These are phyloP conservation scores for Parnassius orleans DNA, from an alignment of 2,888 invertebrate species.

Conservation along the genomic window DNA sequence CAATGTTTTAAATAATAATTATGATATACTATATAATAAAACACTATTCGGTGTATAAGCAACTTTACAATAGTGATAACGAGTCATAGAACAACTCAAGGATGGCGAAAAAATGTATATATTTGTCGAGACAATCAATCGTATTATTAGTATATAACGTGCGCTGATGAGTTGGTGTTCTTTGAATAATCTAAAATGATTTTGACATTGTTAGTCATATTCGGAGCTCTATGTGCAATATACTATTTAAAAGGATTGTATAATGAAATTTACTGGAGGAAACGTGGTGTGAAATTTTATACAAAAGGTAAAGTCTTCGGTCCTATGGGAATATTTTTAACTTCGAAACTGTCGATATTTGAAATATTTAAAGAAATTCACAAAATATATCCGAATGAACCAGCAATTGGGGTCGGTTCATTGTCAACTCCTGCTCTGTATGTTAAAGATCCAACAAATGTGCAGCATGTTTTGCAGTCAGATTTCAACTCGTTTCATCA, in stretches of 20 bases:
- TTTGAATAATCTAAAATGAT: too few relatives aligned
- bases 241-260: constrained; percentile 29
- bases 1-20: too few relatives aligned
- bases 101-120: too few relatives aligned
- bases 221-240: too few relatives aligned
- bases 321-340: constrained; percentile 43
- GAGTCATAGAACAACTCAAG: too few relatives aligned
- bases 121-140: too few relatives aligned
- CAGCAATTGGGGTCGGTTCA: constrained; percentile 46
- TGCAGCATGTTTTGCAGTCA: constrained; percentile 22
- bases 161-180: too few relatives aligned
- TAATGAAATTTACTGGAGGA: constrained; percentile 52
- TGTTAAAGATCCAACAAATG: constrained; percentile 32
- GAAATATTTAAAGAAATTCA: constrained; percentile 45
- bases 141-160: too few relatives aligned
- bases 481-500: constrained; percentile 51
- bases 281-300: constrained; percentile 46
- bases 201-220: too few relatives aligned
- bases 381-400: constrained; percentile 43
- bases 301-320: constrained; percentile 40
- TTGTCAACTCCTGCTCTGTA: constrained; percentile 32
- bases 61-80: too few relatives aligned
- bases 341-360: constrained; percentile 41
- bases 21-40: too few relatives aligned
- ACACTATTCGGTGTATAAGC: too few relatives aligned